Evolutionary conservation across 2,113 vertebrate genomes (phyloP), one percentile per base, ranked within the genome.

Genomic region (Actenoides hombroni): DNA sequence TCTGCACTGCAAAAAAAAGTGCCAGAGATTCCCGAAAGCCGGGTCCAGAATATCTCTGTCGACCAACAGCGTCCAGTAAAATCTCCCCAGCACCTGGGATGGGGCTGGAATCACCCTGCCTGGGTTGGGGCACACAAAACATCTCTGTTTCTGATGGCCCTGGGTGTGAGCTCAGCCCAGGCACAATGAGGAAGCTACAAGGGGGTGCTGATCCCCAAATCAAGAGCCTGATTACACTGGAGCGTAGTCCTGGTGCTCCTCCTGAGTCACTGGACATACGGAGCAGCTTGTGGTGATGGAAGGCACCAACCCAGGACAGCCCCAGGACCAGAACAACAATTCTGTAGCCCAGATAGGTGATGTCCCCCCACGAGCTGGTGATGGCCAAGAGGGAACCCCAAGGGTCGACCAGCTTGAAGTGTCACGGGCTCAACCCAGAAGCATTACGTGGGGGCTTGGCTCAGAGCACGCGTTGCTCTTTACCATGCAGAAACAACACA

Each of bases 11-110:
- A 7, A 29, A n/a, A 51, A 60, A 37, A 5, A 42, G 42, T 5
- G 13, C 28, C 1, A 2, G 53, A 3, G 53, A 3, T 0, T 6
- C 20, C 29, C 3, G 2, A 28, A 46, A 57, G 56, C 4, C 0
- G 5, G 29, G 24, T 6, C 37, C 44, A 29, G 16, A 64, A 20
- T 4, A 6, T 5, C 65, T n/a, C 23, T 17, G 1, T 2, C 0
- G 11, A 39, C 33, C 44, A 6, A 8, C 7, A 48, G 9, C 16
- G 4, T 20, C 71, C 33, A 10, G 0, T 12, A 13, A 65, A 54
- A 44, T 3, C 49, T 35, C 25, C 19, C 31, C 10, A 21, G 20
- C 18, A 8, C 23, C 40, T 11, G 29, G 14, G 26, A 59, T 0
- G 2, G 37, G 48, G 64, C 33, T 35, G 86, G 3, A 10, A 9